Evolutionary conservation across 1,140 invertebrate species (phyloP), one percentile per base, ranked within the genome.

Genomic region (Trichogramma pretiosum): DNA sequence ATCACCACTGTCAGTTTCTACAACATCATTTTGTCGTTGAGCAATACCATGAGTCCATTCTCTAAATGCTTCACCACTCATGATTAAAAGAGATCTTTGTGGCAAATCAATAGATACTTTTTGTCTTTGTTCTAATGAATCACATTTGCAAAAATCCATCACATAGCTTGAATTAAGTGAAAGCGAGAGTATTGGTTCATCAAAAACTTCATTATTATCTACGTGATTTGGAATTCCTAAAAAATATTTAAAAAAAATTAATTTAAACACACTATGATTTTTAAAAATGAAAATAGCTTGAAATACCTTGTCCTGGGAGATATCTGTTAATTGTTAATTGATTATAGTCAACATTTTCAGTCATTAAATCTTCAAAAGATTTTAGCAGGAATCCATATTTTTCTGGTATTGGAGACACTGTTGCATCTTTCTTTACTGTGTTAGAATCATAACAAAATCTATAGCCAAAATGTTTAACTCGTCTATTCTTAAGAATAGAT

Each of bases 281-380:
- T n/a, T n/a, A n/a, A n/a, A 44, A 44, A 43, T 37, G 34, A 21
- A 46, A 24, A 46, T 21, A 21, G 5, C 8, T 13, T 24, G 32
- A 36, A 16, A 16, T 73, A 88, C 89, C 89, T 79, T 97, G 92
- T 10, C 93, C 93, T 46, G 91, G 87, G 42, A 77, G 58, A 70
- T 98, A 98, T 56, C 81, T 78, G 73, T 98, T 98, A 0, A 97
- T 79, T 10, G 94, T 98, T 37, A 98, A 61, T 63, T 98, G 94
- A 76, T 98, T 84, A 22, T 93, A 93, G 49, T 65, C 45, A 33
- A 68, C 68, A 46, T 68, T 53, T 64, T 70, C 57, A 63, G 67
- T 54, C 44, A 70, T 50, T 59, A 64, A 58, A 22, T 78, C 60
- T 51, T 76, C 56, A 26, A 93, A 72, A 52, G 78, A 72, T 3